Percentiles rank a stretch among this genome's conserved stretches.
These are phyloP conservation scores for Coptodon rendalli DNA, from an alignment of 2,113 vertebrate genomes.

Conservation along the genomic window DNA sequence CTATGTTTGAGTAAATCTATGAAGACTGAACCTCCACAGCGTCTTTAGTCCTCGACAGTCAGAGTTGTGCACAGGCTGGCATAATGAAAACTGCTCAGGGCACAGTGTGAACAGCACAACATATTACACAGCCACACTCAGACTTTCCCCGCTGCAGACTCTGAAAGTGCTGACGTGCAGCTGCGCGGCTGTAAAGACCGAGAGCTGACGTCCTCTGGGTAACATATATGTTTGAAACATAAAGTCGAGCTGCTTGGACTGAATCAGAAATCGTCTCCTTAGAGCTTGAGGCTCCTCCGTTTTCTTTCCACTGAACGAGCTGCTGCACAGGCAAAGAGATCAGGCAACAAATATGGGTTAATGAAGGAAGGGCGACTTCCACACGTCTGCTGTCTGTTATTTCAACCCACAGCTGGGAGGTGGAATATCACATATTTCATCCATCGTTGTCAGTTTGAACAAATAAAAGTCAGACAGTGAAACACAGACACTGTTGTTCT, in stretches of 20 bases:
- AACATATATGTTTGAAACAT: not conserved
- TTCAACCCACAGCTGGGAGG: not conserved
- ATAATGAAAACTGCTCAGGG: not conserved
- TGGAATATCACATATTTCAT: not conserved
- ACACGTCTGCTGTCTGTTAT: not conserved
- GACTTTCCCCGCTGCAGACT: rapidly evolving
- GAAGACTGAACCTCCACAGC: not conserved
- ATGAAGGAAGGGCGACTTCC: not conserved
- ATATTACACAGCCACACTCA: not conserved
- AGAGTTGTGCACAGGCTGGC: not conserved
- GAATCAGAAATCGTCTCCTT: not conserved
- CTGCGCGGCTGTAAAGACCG: rapidly evolving
- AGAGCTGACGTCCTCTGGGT: not conserved
- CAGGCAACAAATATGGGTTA: not conserved
- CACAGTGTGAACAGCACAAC: not conserved
- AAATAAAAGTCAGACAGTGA: not conserved
- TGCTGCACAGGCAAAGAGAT: not conserved
- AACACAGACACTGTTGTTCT: not conserved
- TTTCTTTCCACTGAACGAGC: not conserved
- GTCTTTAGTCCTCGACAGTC: not conserved
- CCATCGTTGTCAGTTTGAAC: not conserved
- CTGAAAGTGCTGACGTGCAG: not conserved
- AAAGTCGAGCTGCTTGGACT: not conserved
- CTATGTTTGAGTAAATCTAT: not conserved
- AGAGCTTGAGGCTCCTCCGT: rapidly evolving